A percentile compares a stretch with the other conserved stretches of the same genome.
Conservation (phyloP, 2,888 invertebrate genomes). For the Girardia tigrina region DNA sequence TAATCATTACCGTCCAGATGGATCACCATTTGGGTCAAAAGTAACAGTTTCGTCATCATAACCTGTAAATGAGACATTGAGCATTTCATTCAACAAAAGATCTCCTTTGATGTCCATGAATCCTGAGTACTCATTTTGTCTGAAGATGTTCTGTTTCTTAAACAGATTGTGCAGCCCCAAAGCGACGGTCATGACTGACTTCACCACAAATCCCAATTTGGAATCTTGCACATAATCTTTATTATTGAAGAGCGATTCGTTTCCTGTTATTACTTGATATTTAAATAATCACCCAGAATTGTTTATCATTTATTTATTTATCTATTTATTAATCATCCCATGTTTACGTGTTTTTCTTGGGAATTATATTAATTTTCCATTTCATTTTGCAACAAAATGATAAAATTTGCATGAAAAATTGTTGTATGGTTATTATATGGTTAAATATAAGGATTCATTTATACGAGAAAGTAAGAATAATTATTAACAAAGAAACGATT, state of each 20-base stretch:
- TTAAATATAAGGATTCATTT: no score
- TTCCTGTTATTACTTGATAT: no score
- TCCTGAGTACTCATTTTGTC: slow-evolving; percentile 57
- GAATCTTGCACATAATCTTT: slow-evolving; percentile 60
- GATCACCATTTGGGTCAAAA: slow-evolving; percentile 65
- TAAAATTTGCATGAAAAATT: no score
- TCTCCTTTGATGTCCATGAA: slow-evolving; percentile 63
- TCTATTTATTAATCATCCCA: no score
- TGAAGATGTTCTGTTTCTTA: background rate
- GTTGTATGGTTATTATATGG: no score
- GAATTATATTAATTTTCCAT: no score
- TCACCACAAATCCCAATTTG: slow-evolving; percentile 66
- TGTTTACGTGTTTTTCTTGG: no score
- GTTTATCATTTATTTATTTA: no score
- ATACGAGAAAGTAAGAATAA: no score
- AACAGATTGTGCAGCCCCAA: slow-evolving; percentile 61
- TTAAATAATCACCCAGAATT: no score
- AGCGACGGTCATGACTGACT: slow-evolving; percentile 64
- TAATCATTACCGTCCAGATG: slow-evolving; percentile 64
- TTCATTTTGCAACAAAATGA: no score
- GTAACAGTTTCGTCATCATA: slow-evolving; percentile 58
- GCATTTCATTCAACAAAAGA: slow-evolving; percentile 57
- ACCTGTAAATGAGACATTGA: slow-evolving; percentile 59
- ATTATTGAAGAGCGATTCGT: slow-evolving; percentile 53
- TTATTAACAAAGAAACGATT: no score